Evolutionary conservation across 2,113 vertebrate species (phyloP).

Genomic region (Engystomops pustulosus): DNA sequence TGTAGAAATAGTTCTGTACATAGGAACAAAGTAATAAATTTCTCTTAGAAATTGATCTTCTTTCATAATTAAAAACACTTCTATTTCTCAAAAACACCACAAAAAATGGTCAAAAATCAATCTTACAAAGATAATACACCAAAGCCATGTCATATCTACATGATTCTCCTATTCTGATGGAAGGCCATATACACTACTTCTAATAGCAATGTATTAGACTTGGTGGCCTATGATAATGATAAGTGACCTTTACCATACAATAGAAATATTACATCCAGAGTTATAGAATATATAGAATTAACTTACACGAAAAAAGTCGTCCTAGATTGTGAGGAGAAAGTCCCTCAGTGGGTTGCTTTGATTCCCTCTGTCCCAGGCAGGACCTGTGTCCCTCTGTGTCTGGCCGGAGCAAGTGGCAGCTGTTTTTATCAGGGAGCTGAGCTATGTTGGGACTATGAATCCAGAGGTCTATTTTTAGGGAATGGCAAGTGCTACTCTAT

Average conservation of each 20-base stretch:
- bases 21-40: too few species aligned
- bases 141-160: neutral
- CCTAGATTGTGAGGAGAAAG: neutral
- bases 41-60: too few species aligned
- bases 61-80: neutral
- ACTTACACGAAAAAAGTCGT: neutral
- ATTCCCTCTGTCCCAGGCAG: slow-evolving; percentile 43
- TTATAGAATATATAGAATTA: neutral
- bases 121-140: neutral
- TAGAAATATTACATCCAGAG: too few species aligned
- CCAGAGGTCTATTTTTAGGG: slow-evolving; percentile 73
- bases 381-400: slow-evolving; percentile 67
- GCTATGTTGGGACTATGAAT: slow-evolving; percentile 87
- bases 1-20: too few species aligned
- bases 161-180: neutral
- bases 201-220: too few species aligned
- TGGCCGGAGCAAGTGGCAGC: slow-evolving; percentile 75
- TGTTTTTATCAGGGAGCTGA: slow-evolving; percentile 82
- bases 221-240: too few species aligned
- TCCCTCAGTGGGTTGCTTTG: slow-evolving; percentile 23
- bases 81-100: neutral
- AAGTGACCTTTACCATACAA: neutral
- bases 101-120: neutral
- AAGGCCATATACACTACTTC: neutral
- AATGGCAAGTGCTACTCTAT: slow-evolving; percentile 63